Base-by-base conservation (phyloP, 2,113 vertebrate species). In the Xenopus borealis region DNA sequence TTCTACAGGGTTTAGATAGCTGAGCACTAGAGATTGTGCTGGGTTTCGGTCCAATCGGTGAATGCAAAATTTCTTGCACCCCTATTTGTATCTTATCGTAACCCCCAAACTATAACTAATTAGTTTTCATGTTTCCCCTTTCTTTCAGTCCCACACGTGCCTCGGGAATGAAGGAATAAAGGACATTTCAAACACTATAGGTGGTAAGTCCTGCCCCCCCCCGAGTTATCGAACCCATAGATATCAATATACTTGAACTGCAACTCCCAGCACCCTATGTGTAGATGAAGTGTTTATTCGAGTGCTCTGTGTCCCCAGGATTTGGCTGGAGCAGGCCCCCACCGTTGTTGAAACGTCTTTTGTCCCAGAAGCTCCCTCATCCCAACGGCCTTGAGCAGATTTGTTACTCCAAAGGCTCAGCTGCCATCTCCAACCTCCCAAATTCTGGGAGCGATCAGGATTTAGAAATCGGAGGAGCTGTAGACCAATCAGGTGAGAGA, bases 291-390 rank as follows among this genome's bases (percentile, higher is more conserved):
- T n/a, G n/a, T n/a, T n/a, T n/a, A n/a, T n/a, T 33, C 3, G 3
- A 7, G 30, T 33, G 3, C 30, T 33, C 30, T 33, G 30, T 33
- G 4, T 16, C 30, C 3, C 8, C 23, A 75, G 72, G 72, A 12
- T 40, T 69, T 27, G 3, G 17, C 12, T 75, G 65, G 72, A 69
- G 27, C 12, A 50, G 44, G 3, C 64, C 72, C 0, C 64, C 59
- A 12, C 65, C 72, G 3, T 20, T 69, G 57, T 40, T 75, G 1
- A 53, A 33, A 10, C 59, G 45, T 16, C 23, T 75, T 20, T 8
- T 75, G 1, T 52, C 66, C 45, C 45, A 53, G 17, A 66, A 11
- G 46, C 10, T 50, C 46, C 65, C 55, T 16, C 20, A 52, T 13
- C 16, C 4, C n/a, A 33, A 44, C 14, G 13, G 30, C 0, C 6